Base-by-base conservation (phyloP, 2,888 invertebrate species). In the Tuberolachnus salignus region DNA sequence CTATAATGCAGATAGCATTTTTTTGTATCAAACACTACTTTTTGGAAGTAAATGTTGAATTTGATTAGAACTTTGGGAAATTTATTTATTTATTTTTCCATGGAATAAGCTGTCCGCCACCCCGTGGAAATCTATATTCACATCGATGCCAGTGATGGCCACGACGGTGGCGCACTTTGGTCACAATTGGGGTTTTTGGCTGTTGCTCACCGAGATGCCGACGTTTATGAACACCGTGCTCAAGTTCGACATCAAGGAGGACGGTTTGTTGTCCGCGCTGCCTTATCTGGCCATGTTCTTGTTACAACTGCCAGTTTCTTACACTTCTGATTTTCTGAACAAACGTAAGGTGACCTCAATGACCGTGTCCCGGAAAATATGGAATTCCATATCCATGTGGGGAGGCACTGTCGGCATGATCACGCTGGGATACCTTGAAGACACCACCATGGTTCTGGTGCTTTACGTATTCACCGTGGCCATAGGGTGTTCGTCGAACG, bases 161-260 rank as follows among this genome's bases (percentile, higher is more conserved):
- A 87, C 94, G 3, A 84, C 92, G 1, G 84, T 91, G 1, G 90
- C 91, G 0, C 94, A 94, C 84, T 89, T 90, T 81, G 90, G 92
- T 0, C 92, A 94, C 83, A 91, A 90, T 83, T 91, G 93, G 89
- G 94, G 94, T 46, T 94, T 92, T 86, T 94, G 93, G 92, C 93
- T 93, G 34, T 86, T 94, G 34, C 87, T 94, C 1, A 93, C 94
- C 0, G 92, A 94, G 85, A 91, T 93, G 83, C 94, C 94, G 0
- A 89, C 91, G 0, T 94, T 93, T 84, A 91, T 94, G 89, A 89
- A 89, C 82, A 88, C 89, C 63, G 90, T 93, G 3, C 88, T 94
- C 4, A 87, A 88, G 72, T 92, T 90, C 83, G 88, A 93, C 80
- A 91, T 94, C 34, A 89, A 91, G 84, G 86, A 81, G 88, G 91